These are phyloP conservation scores for Madoqua kirkii DNA, from an alignment of 2,113 vertebrate genomes.

Conservation along the genomic window DNA sequence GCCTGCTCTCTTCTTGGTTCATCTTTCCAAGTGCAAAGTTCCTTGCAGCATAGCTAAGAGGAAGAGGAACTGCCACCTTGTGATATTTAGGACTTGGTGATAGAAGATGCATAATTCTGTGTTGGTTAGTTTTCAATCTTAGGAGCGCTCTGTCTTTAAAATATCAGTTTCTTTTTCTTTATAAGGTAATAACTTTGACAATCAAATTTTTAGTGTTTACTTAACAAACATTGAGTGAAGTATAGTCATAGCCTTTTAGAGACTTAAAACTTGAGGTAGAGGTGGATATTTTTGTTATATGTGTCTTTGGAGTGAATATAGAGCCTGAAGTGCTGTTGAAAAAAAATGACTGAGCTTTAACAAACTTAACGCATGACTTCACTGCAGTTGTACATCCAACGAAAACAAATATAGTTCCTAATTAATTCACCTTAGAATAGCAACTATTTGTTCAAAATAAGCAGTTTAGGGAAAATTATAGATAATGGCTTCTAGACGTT, in stretches of 20 bases:
- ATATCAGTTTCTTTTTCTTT: neutral
- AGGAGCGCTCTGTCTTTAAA: neutral
- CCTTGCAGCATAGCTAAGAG: neutral
- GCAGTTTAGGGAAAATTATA: slow-evolving; percentile 58
- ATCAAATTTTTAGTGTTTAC: slow-evolving; percentile 25
- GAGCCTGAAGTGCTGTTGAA: neutral
- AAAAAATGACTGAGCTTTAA: slow-evolving; percentile 61
- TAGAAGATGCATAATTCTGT: neutral
- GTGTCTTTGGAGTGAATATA: slow-evolving; percentile 31
- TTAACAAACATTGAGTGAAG: neutral
- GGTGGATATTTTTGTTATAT: slow-evolving; percentile 54
- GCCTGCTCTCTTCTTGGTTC: neutral
- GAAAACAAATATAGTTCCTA: slow-evolving; percentile 75
- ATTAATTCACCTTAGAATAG: slow-evolving; percentile 75
- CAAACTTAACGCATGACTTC: slow-evolving; percentile 66
- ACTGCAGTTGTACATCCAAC: slow-evolving; percentile 52
- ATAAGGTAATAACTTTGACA: slow-evolving; percentile 17
- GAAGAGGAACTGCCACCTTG: neutral
- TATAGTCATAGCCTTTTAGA: neutral
- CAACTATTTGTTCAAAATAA: slow-evolving; percentile 64
- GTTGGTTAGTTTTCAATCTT: slow-evolving; percentile 1
- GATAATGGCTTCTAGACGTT: slow-evolving; percentile 57
- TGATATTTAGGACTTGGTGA: neutral
- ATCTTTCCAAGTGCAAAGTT: neutral
- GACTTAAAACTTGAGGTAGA: slow-evolving; percentile 37